Evolutionary conservation across 2,888 invertebrate genomes (phyloP).

Genomic region (Cetonia aurata): DNA sequence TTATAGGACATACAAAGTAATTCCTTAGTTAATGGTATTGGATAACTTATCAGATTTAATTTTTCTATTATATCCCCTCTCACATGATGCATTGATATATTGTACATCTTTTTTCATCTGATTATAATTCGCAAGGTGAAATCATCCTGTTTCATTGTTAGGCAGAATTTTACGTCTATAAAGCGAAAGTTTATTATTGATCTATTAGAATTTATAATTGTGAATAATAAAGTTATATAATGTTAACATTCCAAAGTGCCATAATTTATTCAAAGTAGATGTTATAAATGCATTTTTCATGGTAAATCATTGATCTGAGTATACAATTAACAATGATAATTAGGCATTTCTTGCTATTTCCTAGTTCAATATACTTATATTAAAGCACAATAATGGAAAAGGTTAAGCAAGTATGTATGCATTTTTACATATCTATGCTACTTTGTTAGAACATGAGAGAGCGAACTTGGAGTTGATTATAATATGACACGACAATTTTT

Average conservation of each 20-base stretch:
- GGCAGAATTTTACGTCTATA: conserved; percentile 21
- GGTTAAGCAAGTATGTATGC: neutral
- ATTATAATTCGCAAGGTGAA: conserved; percentile 6
- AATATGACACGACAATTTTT: neutral
- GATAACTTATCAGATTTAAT: too few species aligned
- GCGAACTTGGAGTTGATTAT: neutral
- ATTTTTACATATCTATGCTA: neutral
- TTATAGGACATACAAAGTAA: too few species aligned
- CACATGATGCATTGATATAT: too few species aligned
- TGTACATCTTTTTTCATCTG: too few species aligned
- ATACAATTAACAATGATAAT: conserved; percentile 30
- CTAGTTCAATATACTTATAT: conserved; percentile 27
- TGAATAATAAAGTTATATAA: conserved; percentile 29
- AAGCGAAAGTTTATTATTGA: conserved; percentile 21
- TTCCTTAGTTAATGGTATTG: too few species aligned
- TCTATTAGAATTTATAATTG: conserved; percentile 7
- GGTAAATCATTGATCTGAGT: conserved; percentile 12
- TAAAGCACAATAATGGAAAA: neutral
- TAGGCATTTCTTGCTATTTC: conserved; percentile 19
- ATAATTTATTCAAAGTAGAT: conserved; percentile 33
- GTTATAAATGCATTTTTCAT: conserved; percentile 28
- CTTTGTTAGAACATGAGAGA: neutral
- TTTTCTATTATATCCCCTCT: too few species aligned
- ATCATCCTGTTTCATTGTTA: conserved; percentile 19
- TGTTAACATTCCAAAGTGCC: conserved; percentile 28